Conservation (phyloP, 35 echinoderm and acorn worm species). For the Diadema setosum region DNA sequence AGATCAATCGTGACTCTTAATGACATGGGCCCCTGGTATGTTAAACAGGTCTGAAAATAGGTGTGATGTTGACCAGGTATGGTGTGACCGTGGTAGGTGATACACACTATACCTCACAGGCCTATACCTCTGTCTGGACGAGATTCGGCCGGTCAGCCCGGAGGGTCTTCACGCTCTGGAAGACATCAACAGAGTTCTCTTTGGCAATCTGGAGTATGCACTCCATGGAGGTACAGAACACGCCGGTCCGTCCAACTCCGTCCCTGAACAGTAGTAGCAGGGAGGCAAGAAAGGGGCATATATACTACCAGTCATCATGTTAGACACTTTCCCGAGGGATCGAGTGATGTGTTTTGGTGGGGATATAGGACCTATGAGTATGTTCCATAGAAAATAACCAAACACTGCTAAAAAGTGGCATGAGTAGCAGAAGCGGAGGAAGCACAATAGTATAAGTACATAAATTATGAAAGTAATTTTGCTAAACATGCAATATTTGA, state of each 20-base stretch:
- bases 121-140: constrained; percentile 10
- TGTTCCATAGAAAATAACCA: neutral
- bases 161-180: neutral
- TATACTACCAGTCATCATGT: neutral
- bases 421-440: neutral
- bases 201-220: neutral
- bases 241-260: neutral
- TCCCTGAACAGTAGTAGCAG: neutral
- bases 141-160: neutral
- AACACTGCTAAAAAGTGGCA: neutral
- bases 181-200: neutral
- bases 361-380: neutral
- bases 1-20: too few species aligned
- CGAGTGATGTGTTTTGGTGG: neutral
- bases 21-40: too few species aligned
- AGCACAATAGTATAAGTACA: too few species aligned
- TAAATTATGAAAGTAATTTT: too few species aligned
- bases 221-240: neutral
- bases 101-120: too few species aligned
- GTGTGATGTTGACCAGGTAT: too few species aligned
- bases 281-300: neutral
- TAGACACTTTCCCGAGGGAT: neutral
- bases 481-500: too few species aligned
- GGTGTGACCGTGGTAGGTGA: too few species aligned
- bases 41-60: too few species aligned